Conservation (phyloP, 2,888 invertebrate genomes). For the Abrostola tripartita region DNA sequence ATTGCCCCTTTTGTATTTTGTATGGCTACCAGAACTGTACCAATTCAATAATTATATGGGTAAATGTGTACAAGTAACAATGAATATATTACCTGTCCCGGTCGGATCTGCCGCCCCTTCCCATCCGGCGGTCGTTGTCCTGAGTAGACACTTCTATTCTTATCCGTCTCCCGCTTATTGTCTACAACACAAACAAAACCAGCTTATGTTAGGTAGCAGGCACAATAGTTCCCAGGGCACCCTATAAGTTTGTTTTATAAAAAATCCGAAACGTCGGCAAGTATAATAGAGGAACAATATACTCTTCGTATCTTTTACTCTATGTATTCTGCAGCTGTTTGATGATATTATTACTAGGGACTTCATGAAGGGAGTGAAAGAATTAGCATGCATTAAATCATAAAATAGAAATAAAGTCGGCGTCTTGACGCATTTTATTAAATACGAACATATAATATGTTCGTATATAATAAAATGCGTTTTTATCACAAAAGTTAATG, state of each 20-base stretch:
- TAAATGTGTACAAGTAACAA: conserved; percentile 13
- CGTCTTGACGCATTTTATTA: too few relatives aligned
- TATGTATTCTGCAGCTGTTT: too few relatives aligned
- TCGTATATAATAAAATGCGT: too few relatives aligned
- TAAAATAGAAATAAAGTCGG: too few relatives aligned
- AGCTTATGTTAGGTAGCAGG: conserved; percentile 35
- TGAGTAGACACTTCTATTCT: conserved; percentile 94
- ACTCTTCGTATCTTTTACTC: too few relatives aligned
- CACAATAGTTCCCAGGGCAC: conserved; percentile 32
- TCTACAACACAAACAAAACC: conserved; percentile 77
- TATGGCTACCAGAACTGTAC: too few relatives aligned
- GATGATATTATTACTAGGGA: too few relatives aligned
- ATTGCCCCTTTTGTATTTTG: too few relatives aligned
- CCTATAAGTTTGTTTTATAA: conserved; percentile 8
- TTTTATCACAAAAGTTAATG: too few relatives aligned
- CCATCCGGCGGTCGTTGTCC: conserved; percentile 91
- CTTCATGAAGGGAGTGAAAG: too few relatives aligned
- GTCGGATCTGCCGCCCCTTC: conserved; percentile 85
- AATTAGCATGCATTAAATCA: too few relatives aligned
- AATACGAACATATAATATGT: too few relatives aligned
- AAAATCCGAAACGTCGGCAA: conserved; percentile 1
- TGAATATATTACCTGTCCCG: conserved; percentile 75
- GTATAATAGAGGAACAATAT: conserved; percentile 11
- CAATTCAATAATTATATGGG: conserved; percentile 1
- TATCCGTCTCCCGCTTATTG: conserved; percentile 92